These are phyloP conservation scores for Malacoctenus gilli DNA, from an alignment of 2,797 vertebrate genomes.

Conservation along the genomic window DNA sequence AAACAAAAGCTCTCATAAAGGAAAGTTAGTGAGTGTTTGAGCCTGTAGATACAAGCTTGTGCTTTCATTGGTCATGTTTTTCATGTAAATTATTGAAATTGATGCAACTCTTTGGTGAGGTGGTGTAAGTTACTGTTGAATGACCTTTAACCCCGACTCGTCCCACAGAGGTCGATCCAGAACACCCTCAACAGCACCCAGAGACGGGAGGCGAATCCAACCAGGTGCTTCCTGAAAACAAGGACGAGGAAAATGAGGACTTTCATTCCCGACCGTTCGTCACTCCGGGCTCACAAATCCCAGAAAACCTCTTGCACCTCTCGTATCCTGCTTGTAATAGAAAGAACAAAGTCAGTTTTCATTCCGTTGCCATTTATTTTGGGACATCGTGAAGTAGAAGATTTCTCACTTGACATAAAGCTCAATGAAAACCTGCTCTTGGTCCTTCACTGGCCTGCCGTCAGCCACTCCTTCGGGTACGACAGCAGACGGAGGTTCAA, in stretches of 20 bases:
- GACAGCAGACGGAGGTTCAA: constrained; percentile 87
- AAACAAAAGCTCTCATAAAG: no score
- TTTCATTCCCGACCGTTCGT: constrained; percentile 81
- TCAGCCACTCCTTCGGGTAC: constrained; percentile 93
- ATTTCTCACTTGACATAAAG: no score
- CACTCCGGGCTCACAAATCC: constrained; percentile 80
- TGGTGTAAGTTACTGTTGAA: background rate
- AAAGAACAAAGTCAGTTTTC: no score
- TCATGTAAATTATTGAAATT: no score
- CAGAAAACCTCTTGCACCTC: constrained; percentile 85
- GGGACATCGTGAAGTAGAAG: no score
- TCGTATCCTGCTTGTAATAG: constrained; percentile 93
- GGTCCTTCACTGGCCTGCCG: constrained; percentile 41
- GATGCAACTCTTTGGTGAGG: constrained; percentile 28
- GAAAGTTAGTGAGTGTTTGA: no score
- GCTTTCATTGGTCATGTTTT: no score
- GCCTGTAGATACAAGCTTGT: no score
- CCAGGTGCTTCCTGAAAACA: constrained; percentile 66
- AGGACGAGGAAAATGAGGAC: constrained; percentile 82
- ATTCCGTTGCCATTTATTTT: no score
- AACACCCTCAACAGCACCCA: constrained; percentile 11
- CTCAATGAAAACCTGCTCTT: background rate
- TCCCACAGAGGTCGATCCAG: background rate
- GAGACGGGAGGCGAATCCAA: constrained; percentile 13
- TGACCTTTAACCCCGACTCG: background rate